Evolutionary conservation across 2,797 vertebrate genomes (phyloP).

Genomic region (Ctenosaura bakeri): DNA sequence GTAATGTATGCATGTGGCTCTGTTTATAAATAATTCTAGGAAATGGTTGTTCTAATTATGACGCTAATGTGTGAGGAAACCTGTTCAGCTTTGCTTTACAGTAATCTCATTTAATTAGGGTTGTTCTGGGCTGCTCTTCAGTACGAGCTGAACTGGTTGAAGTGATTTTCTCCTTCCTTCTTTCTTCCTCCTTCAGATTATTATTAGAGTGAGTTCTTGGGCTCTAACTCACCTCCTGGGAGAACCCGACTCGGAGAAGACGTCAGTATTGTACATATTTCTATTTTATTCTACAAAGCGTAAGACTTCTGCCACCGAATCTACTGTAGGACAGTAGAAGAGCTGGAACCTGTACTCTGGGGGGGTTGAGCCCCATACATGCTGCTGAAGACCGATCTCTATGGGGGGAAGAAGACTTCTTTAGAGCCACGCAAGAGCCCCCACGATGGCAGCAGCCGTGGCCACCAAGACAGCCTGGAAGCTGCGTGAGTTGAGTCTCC

Average conservation of each 20-base stretch:
- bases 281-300: not conserved
- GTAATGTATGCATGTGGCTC: not conserved
- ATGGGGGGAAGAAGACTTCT: not conserved
- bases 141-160: not conserved
- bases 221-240: constrained; percentile 2
- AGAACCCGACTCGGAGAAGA: constrained; percentile 41
- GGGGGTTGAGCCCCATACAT: constrained; percentile 70
- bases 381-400: not conserved
- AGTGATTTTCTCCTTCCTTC: not conserved
- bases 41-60: not conserved
- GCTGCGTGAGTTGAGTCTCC: constrained; percentile 86
- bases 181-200: not conserved
- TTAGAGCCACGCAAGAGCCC: constrained; percentile 36
- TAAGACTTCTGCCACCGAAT: constrained; percentile 46
- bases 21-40: not conserved
- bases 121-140: not conserved
- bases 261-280: not conserved
- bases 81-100: not conserved
- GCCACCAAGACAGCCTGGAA: constrained; percentile 92
- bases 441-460: constrained; percentile 85
- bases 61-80: not conserved
- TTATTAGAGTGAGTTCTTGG: constrained; percentile 33
- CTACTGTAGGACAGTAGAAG: constrained; percentile 57
- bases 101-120: not conserved
- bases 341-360: constrained; percentile 61